Conservation (phyloP, 2,113 vertebrate species). For the Mesitornis unicolor region DNA sequence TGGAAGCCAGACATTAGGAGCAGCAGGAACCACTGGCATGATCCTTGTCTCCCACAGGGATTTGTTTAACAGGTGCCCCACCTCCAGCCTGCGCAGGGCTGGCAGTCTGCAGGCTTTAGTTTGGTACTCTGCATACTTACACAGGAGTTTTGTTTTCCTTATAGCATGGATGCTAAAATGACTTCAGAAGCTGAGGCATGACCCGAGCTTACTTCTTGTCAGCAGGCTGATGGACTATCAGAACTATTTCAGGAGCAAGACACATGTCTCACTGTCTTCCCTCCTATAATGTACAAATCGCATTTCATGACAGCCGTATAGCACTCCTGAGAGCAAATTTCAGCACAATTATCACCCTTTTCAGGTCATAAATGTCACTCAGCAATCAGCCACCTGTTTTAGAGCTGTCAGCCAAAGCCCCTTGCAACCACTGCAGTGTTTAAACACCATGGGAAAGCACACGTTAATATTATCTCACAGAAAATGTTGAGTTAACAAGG, state of each 20-base stretch:
- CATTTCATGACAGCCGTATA: constrained; percentile 27
- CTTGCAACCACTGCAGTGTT: not conserved
- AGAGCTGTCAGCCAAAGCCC: constrained; percentile 34
- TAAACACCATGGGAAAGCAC: not conserved
- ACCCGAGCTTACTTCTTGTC: not conserved
- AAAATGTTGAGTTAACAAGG: not conserved
- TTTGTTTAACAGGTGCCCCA: not conserved
- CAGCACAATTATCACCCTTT: constrained; percentile 35
- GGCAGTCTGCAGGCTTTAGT: not conserved
- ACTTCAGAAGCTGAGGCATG: not conserved
- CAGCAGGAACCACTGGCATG: fast-evolving
- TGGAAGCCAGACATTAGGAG: not conserved
- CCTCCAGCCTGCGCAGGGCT: not conserved
- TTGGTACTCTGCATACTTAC: not conserved
- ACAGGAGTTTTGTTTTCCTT: not conserved
- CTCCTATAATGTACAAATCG: constrained; percentile 12
- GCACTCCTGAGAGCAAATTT: constrained; percentile 46
- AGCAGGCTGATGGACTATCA: not conserved
- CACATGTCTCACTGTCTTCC: not conserved
- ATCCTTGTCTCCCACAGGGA: not conserved
- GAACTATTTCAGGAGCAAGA: constrained; percentile 8
- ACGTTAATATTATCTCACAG: not conserved
- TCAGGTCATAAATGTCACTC: constrained; percentile 42
- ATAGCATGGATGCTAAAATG: not conserved
- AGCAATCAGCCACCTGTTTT: constrained; percentile 31